Base-by-base conservation (phyloP, 2,888 invertebrate genomes). In the Eulithis prunata region DNA sequence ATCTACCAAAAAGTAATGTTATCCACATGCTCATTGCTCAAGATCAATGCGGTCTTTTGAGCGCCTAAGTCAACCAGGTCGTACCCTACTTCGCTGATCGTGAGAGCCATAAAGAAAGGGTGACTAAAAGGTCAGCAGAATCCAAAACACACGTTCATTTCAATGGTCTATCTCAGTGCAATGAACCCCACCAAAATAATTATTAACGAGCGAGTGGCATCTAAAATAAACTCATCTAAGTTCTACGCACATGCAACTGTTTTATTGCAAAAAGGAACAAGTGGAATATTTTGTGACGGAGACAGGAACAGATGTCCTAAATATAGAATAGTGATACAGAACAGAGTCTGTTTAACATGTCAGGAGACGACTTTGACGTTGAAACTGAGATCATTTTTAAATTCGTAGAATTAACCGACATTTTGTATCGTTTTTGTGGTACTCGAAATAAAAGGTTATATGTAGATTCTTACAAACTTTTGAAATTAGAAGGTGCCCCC, bases 231-330 rank as follows among this genome's bases (percentile, higher is more conserved):
- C 66, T 47, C 56, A 54, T 57, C 61, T 62, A 60, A 69, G 66
- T 70, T 73, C 73, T 71, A 65, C 49, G 71, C 68, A 71, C 70
- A 65, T 66, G 64, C 66, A 61, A 59, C 57, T 52, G 67, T 65
- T 72, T 68, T 60, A 71, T 65, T 69, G 75, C 75, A 68, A 73
- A 71, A 72, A 66, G 64, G 57, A 70, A 47, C 64, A 68, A 64
- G 60, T 52, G 36, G 49, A 38, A 51, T 49, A 32, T 41, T 52
- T 62, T 36, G 58, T 46, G 64, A 53, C 56, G 51, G 55, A 64
- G 70, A 43, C 58, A 68, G 51, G 46, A 57, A 61, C 49, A 57
- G 59, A 63, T 63, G 54, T 56, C n/a, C 59, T 64, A 62, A 70
- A 58, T 63, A 65, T 69, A 67, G 62, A 59, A 38, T 12, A 41